Base-by-base conservation (phyloP, 2,888 invertebrate species). In the Agrypnus murinus region DNA sequence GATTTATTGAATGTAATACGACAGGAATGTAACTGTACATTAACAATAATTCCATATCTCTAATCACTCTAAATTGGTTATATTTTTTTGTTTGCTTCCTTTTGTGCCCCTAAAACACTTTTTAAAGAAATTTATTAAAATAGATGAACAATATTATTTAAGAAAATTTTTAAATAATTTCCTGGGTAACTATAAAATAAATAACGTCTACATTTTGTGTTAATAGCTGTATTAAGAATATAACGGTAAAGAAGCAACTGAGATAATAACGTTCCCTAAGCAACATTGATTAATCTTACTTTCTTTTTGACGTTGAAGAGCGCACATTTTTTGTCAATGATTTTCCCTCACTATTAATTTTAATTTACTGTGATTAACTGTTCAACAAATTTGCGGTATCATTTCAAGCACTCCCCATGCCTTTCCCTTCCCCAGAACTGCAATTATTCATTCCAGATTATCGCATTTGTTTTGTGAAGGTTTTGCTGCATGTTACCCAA, bases 231-330 rank as follows among this genome's bases (percentile, higher is more conserved):
- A 25, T 14, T n/a, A 40, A 58, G 40, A 40, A 36, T 63, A 50
- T 64, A 38, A 53, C 40, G 50, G 32, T 19, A 40, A 64, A 64
- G 46, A 32, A 36, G 38, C 53, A 53, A 25, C 19, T 50, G 46
- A 53, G 64, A 53, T 64, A 64, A 64, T 64, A 50, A 53, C 50
- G 50, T 50, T 31, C 43, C 10, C 50, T 40, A n/a, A 64, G 43
- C 31, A 64, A 64, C 50, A 50, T 64, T 64, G 50, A 64, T 64
- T 64, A 64, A 64, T 64, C 64, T 64, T 64, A 53, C 64, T 64
- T 64, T 64, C 38, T 31, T 64, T 50, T 64, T 40, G 64, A 64
- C 64, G 64, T 43, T 64, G 38, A 53, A 58, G 43, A 32, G 40
- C 62, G 62, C 15, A 48, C 62, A 64, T 10, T 53, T 64, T 53